Evolutionary conservation across 2,888 invertebrate genomes (phyloP).

Genomic region (Matsumyia berberina): DNA sequence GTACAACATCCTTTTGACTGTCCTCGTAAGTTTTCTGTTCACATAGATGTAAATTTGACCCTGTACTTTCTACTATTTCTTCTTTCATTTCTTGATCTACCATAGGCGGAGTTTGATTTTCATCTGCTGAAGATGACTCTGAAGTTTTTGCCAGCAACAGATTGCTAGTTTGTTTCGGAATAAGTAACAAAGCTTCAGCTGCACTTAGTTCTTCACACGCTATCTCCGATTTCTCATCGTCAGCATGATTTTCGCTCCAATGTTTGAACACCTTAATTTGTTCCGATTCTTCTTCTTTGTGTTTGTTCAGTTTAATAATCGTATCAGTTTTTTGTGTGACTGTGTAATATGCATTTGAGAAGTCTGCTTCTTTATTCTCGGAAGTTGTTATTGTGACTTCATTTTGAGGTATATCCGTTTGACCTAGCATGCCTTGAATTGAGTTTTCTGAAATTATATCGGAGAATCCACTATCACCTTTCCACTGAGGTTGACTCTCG

Average conservation of each 20-base stretch:
- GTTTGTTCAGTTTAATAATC: conserved; percentile 45
- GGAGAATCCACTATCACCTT: not conserved
- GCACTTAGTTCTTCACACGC: conserved; percentile 74
- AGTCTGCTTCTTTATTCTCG: not conserved
- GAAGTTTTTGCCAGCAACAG: not conserved
- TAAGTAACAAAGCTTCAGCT: conserved; percentile 77
- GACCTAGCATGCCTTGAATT: not conserved
- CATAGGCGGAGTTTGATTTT: not conserved
- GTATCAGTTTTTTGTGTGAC: conserved; percentile 48
- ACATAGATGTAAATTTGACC: not conserved
- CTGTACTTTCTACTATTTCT: conserved; percentile 26
- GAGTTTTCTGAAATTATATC: not conserved
- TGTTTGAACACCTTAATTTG: not conserved
- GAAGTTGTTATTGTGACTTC: not conserved
- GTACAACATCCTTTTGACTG: conserved; percentile 29
- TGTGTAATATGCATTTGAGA: conserved; percentile 20
- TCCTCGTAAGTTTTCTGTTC: not conserved
- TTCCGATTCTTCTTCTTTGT: conserved; percentile 7
- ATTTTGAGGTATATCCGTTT: not conserved
- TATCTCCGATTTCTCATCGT: conserved; percentile 38
- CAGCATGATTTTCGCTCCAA: conserved; percentile 31
- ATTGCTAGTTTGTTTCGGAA: conserved; percentile 71
- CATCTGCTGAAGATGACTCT: not conserved
- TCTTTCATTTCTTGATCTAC: conserved; percentile 35
- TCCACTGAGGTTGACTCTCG: not conserved